Evolutionary conservation across 2,113 vertebrate genomes (phyloP).

Genomic region (Haplotaxodon microlepis): DNA sequence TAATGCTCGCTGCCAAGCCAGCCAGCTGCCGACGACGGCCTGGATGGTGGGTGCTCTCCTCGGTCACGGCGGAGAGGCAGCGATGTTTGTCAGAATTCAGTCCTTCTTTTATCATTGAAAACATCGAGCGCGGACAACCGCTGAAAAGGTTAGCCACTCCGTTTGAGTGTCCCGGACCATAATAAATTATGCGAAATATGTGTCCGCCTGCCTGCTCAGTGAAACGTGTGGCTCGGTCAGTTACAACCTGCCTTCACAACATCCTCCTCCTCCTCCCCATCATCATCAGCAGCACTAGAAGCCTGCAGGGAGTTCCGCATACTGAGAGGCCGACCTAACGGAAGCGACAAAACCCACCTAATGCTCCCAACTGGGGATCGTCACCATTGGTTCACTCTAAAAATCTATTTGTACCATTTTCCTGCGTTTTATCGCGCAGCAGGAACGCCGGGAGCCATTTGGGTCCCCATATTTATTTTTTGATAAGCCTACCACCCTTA

Average conservation of each 20-base stretch:
- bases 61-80: not conserved
- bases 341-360: not conserved
- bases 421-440: not conserved
- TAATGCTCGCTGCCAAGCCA: not conserved
- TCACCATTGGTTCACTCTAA: not conserved
- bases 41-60: slow-evolving; percentile 2
- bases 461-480: not conserved
- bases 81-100: not conserved
- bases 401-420: not conserved
- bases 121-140: not conserved
- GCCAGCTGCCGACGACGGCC: slow-evolving; percentile 41
- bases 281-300: not conserved
- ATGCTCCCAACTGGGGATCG: not conserved
- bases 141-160: not conserved
- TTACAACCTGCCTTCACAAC: slow-evolving; percentile 55
- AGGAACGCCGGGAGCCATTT: not conserved
- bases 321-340: not conserved
- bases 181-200: not conserved
- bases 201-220: not conserved
- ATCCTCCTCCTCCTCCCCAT: slow-evolving; percentile 9
- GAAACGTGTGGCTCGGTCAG: not conserved
- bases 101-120: not conserved
- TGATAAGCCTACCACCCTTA: not conserved
- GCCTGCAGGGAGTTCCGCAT: slow-evolving; percentile 64
- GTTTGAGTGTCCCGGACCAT: not conserved